Evolutionary conservation across 1,140 invertebrate species (phyloP), one percentile per base, ranked within the genome.

Genomic region (Zaprionus kolodkinae): DNA sequence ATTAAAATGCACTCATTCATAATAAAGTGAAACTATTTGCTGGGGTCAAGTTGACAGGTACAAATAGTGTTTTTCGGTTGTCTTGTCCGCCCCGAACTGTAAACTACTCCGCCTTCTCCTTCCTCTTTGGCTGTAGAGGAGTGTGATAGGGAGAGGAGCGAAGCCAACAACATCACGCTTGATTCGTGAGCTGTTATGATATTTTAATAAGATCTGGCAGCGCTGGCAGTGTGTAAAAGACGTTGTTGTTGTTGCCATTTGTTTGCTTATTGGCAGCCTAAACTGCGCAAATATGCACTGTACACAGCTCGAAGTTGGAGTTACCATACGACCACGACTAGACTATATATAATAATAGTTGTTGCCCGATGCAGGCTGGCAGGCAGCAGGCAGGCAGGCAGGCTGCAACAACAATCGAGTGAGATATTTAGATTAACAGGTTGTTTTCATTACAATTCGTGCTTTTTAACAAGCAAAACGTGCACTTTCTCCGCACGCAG

Each of bases 391-490:
- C 27, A 21, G 11, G 38, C 33, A 50, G 25, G 15, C 84, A 73
- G 1, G 43, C 66, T 64, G n/a, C 79, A 77, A 79, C 84, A 73
- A 84, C 84, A 88, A 88, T 88, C 85, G 90, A 91, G 90, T 91
- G 90, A 91, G 91, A 91, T 91, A 91, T 92, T 92, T 92, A 92
- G 91, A 91, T 91, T 91, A 92, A 92, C 91, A 92, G 91, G 91
- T 92, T 92, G 91, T 92, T 89, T 89, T 89, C 85, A 89, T 89
- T 89, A 89, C 85, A 88, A 89, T 89, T 89, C 85, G 86, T 89
- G 85, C 78, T 86, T 90, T 89, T 89, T 89, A 92, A 91, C 91
- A 92, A 92, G 90, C 81, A 92, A 92, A 92, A 92, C 90, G 90
- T 91, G 90, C 83, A 91, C 91, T 92, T 92, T 92, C 91, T 91